Evolutionary conservation across 2,797 vertebrate species (phyloP).

Genomic region (Mormyrus hasselquistii): DNA sequence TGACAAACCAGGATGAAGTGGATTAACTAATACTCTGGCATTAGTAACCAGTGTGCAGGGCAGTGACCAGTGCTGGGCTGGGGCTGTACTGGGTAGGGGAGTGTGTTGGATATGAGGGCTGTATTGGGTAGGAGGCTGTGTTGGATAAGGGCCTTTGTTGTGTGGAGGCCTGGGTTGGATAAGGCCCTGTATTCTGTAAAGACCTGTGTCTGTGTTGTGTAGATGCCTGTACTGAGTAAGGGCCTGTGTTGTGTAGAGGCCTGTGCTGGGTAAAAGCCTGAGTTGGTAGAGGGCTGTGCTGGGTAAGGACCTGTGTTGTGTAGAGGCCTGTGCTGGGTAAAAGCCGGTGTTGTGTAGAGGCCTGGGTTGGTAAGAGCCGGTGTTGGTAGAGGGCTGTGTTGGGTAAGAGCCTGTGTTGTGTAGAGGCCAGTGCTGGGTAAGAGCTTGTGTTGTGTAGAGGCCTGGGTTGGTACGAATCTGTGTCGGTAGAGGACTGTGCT

Average conservation of each 20-base stretch:
- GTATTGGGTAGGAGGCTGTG: background rate
- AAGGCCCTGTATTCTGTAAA: background rate
- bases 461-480: too few species aligned
- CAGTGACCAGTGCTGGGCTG: background rate
- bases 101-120: background rate
- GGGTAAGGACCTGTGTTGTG: background rate
- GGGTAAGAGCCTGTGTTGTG: background rate
- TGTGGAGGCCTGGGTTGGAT: background rate
- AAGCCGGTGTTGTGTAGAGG: background rate
- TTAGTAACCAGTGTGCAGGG: too few species aligned
- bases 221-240: background rate
- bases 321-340: background rate
- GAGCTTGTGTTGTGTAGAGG: background rate
- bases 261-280: background rate
- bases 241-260: background rate
- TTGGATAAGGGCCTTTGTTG: background rate
- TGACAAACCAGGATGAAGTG: background rate
- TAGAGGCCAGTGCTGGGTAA: background rate
- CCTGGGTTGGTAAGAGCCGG: background rate
- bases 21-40: background rate
- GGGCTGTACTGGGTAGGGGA: background rate
- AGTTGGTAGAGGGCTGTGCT: background rate
- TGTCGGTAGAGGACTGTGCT: background rate
- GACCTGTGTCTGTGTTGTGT: background rate
- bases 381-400: background rate